phyloP scores from a whole-genome alignment of 2,797 vertebrate species.

The Lateolabrax maculatus region DNA sequence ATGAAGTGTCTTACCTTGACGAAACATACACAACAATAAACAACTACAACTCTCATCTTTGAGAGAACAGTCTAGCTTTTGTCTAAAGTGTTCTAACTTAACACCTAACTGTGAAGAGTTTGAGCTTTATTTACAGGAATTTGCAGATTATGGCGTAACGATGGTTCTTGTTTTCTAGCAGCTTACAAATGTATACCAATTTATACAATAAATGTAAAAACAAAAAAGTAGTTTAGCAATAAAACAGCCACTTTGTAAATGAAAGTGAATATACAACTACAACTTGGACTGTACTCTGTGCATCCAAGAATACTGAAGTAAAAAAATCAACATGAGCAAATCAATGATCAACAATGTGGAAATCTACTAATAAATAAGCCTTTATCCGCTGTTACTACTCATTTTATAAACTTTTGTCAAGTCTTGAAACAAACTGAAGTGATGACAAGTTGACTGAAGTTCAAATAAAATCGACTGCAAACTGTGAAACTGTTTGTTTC shows the following conservation, averaged over 20 bases:
- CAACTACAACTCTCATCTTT: not conserved
- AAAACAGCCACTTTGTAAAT: not conserved
- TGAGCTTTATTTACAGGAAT: not conserved
- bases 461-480: not conserved
- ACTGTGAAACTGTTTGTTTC: conserved; percentile 1
- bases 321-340: not conserved
- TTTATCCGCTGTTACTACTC: not conserved
- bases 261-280: not conserved
- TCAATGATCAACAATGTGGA: not conserved
- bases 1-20: not conserved
- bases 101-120: not conserved
- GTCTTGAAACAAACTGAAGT: not conserved
- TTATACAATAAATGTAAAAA: not conserved
- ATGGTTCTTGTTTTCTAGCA: not conserved
- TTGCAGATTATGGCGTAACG: not conserved
- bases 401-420: not conserved
- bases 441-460: not conserved
- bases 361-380: not conserved
- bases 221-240: not conserved
- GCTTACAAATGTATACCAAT: not conserved
- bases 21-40: not conserved
- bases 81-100: not conserved
- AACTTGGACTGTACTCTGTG: not conserved
- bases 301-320: not conserved
- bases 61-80: not conserved